A percentile compares a stretch with the other conserved stretches of the same genome.
Conservation (phyloP, 2,113 vertebrate genomes). For the Aythya baeri region DNA sequence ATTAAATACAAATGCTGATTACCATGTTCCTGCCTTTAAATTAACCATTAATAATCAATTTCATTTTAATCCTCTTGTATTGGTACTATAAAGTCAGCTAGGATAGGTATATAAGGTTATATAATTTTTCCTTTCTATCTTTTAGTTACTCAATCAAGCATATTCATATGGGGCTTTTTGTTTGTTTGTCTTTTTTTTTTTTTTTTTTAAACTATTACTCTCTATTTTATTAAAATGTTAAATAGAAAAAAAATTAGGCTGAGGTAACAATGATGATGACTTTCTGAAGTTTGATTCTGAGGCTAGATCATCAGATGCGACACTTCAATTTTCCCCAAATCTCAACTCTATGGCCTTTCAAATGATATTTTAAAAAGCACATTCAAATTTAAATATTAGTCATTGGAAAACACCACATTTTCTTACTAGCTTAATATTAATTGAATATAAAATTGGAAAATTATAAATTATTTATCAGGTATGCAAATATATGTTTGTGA, state of each 20-base stretch:
- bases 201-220: neutral
- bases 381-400: neutral
- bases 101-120: neutral
- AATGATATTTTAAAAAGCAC: rapidly evolving
- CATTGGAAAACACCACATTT: neutral
- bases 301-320: rapidly evolving
- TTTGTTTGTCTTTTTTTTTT: no score
- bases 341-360: neutral
- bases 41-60: neutral
- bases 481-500: neutral
- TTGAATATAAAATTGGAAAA: neutral
- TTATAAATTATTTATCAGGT: neutral
- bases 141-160: neutral
- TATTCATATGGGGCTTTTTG: neutral
- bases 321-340: neutral
- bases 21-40: neutral
- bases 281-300: neutral
- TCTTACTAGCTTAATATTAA: neutral
- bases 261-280: neutral
- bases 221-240: neutral
- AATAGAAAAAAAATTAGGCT: neutral
- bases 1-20: neutral
- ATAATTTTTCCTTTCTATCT: neutral
- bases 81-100: neutral
- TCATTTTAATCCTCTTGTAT: neutral